These are phyloP conservation scores for Syrrhaptes paradoxus DNA, from an alignment of 2,113 vertebrate species.

Conservation along the genomic window DNA sequence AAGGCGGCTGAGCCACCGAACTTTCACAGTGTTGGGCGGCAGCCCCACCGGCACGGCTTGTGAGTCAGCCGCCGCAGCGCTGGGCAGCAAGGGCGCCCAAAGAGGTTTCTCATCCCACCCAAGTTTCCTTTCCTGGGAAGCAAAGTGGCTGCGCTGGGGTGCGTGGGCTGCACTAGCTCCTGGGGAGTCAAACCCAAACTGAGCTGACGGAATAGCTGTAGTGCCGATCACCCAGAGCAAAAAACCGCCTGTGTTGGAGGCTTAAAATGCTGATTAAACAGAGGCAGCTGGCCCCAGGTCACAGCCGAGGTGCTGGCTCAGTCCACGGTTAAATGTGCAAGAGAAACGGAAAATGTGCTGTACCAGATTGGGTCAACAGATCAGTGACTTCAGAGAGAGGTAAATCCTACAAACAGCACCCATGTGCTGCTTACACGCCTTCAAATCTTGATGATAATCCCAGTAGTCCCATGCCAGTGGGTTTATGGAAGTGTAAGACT, in stretches of 20 bases:
- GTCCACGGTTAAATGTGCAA: background rate
- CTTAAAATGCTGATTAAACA: background rate
- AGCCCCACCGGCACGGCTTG: background rate
- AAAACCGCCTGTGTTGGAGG: background rate
- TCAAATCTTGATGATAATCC: background rate
- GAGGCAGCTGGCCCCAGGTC: background rate
- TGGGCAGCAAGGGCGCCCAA: background rate
- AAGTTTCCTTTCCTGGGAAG: conserved; percentile 57
- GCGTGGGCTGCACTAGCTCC: conserved; percentile 15
- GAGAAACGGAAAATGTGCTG: background rate
- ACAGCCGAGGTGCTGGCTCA: background rate
- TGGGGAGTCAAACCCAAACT: conserved; percentile 55
- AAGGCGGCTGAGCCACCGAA: background rate
- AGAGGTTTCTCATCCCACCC: conserved; percentile 59
- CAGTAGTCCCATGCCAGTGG: background rate
- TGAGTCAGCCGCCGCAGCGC: background rate
- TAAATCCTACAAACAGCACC: background rate
- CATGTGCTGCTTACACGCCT: background rate
- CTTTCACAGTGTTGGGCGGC: background rate
- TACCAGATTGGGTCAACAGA: background rate
- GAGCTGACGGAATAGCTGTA: conserved; percentile 16
- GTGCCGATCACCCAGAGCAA: background rate
- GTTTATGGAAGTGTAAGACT: background rate
- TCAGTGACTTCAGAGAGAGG: background rate
- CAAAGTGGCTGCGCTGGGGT: background rate